Evolutionary conservation across 2,113 vertebrate genomes (phyloP).

Genomic region (Gadus macrocephalus): DNA sequence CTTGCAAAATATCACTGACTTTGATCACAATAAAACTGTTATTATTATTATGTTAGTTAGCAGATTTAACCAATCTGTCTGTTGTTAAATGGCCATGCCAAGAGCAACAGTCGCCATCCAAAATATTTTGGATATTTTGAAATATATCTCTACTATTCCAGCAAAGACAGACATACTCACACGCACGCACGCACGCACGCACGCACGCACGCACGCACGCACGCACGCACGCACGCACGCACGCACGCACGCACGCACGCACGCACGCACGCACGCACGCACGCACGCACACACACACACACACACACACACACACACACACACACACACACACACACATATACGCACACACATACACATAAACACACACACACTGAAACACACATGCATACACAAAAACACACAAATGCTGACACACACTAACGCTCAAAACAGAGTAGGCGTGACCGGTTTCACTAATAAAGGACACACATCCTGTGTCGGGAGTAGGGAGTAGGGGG

Average conservation of each 20-base stretch:
- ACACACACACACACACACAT: slow-evolving; percentile 5
- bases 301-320: background rate
- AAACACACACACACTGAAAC: no score
- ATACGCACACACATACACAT: no score
- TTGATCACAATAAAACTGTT: no score
- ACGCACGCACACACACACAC: no score
- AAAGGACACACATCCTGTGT: background rate
- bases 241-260: background rate
- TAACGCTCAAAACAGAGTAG: background rate
- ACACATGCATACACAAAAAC: no score
- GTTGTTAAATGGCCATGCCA: no score
- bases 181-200: slow-evolving; percentile 4
- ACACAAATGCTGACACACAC: background rate
- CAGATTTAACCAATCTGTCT: no score
- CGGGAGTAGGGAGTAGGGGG: background rate
- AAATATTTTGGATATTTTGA: no score
- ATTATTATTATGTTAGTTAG: no score
- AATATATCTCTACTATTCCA: background rate
- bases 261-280: no score
- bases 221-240: no score
- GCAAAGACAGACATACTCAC: background rate
- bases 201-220: background rate
- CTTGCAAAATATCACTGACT: no score
- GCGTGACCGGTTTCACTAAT: slow-evolving; percentile 2
- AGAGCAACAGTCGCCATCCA: background rate